Evolutionary conservation across 1,140 invertebrate species (phyloP), one percentile per base, ranked within the genome.

Genomic region (fruit fly (Drosophila melanogaster)): DNA sequence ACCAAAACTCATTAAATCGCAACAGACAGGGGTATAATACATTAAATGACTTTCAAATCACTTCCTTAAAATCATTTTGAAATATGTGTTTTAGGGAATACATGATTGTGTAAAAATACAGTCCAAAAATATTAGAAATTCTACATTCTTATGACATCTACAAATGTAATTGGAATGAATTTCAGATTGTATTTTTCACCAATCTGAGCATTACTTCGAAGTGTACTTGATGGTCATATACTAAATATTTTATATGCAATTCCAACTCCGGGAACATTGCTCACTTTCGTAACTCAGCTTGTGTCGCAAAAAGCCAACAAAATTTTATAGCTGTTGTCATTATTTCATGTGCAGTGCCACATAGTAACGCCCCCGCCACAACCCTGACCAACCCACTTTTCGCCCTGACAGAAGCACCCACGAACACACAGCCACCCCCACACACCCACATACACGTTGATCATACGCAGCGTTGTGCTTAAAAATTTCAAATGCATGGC

Each of bases 321-420:
- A 77, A 77, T 77, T 77, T 77, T 77, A 77, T 77, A 77, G 74
- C 75, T 69, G 62, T 77, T 77, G 74, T 77, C 75, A 77, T 77
- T 77, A 77, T 77, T 70, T 77, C 64, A 77, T 77, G 74, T 69
- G 73, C 74, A 77, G 55, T 55, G 73, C 49, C 74, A 71, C 54
- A 70, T 70, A 71, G 65, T 54, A 41, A 59, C 54, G 51, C 61
- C 64, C 43, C 74, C 53, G 37, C 6, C 37, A 19, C 38, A 33
- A 26, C 49, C 22, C 40, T 24, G 14, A 0, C 49, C 41, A 8
- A 8, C 37, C 33, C 33, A 30, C 22, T 30, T 38, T 26, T 22
- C 22, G 30, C 33, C 51, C 26, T 38, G 50, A 24, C 26, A 37
- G 35, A 37, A 14, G 41, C 26, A 14, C 26, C 33, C 33, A 49